Conservation (phyloP, 2,888 invertebrate genomes). For the Thymelicus sylvestris region DNA sequence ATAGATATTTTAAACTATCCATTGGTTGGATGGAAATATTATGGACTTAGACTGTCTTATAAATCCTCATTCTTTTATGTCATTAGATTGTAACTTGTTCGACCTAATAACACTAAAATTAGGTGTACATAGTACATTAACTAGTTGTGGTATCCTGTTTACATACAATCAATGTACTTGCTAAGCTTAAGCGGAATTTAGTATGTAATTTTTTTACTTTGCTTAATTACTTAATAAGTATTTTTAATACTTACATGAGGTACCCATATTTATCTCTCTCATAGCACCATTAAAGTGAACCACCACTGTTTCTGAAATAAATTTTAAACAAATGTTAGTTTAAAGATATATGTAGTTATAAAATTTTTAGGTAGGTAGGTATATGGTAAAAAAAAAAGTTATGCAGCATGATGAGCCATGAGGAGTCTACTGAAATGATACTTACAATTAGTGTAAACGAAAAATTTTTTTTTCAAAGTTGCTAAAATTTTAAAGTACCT, state of each 20-base stretch:
- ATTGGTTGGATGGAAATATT: not conserved
- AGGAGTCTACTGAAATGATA: no score
- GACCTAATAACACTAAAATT: not conserved
- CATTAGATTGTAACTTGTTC: not conserved
- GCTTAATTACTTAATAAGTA: not conserved
- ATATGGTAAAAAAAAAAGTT: no score
- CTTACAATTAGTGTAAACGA: no score
- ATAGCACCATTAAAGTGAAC: constrained; percentile 74
- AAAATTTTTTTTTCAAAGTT: no score
- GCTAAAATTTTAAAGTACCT: constrained; percentile 29
- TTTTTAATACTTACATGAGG: constrained; percentile 60
- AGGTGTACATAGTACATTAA: not conserved
- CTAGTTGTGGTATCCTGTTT: not conserved
- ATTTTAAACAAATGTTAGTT: not conserved
- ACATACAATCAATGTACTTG: not conserved
- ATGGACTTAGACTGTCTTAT: not conserved
- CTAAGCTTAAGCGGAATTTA: no score
- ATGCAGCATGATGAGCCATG: no score
- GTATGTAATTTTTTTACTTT: no score
- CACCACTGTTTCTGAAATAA: constrained; percentile 67
- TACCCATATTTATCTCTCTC: constrained; percentile 62
- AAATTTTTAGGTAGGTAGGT: no score
- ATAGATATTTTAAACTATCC: constrained; percentile 3
- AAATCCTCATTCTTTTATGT: not conserved
- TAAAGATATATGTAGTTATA: no score